phyloP scores from a whole-genome alignment of 2,888 invertebrate genomes.

The Sinodicranocentrus sp. region DNA sequence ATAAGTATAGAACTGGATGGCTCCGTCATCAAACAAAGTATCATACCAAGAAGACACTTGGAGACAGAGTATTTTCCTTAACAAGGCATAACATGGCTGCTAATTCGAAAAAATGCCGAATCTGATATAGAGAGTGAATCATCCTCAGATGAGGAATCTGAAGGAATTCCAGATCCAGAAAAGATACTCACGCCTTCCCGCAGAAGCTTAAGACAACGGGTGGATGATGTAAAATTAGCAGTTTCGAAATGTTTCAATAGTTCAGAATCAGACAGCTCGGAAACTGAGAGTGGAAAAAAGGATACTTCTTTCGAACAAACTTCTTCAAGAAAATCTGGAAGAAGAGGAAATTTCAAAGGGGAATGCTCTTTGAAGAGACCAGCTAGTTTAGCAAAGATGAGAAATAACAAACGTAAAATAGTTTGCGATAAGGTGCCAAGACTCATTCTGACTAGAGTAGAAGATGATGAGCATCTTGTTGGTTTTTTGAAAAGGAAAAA shows the following conservation, averaged over 20 bases:
- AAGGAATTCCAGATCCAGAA: not conserved
- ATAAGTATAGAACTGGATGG: not conserved
- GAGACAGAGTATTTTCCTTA: not conserved
- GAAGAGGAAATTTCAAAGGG: too few relatives aligned
- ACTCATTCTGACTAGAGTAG: not conserved
- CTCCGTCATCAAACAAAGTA: not conserved
- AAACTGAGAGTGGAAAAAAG: too few relatives aligned
- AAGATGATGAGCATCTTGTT: not conserved
- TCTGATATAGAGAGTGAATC: not conserved
- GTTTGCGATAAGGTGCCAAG: not conserved
- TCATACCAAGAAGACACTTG: not conserved
- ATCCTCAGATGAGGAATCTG: not conserved
- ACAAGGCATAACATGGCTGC: conserved; percentile 8
- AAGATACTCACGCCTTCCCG: not conserved
- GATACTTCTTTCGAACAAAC: too few relatives aligned
- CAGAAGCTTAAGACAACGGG: not conserved
- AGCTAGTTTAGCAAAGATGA: too few relatives aligned
- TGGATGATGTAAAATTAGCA: not conserved
- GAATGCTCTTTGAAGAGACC: too few relatives aligned
- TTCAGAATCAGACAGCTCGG: too few relatives aligned
- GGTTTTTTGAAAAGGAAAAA: too few relatives aligned
- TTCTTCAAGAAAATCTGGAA: too few relatives aligned
- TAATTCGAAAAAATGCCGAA: not conserved
- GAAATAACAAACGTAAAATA: not conserved
- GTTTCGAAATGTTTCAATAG: not conserved